Evolutionary conservation across 1,140 invertebrate genomes (phyloP), one percentile per base, ranked within the genome.

Genomic region (Cecropterus lyciades): DNA sequence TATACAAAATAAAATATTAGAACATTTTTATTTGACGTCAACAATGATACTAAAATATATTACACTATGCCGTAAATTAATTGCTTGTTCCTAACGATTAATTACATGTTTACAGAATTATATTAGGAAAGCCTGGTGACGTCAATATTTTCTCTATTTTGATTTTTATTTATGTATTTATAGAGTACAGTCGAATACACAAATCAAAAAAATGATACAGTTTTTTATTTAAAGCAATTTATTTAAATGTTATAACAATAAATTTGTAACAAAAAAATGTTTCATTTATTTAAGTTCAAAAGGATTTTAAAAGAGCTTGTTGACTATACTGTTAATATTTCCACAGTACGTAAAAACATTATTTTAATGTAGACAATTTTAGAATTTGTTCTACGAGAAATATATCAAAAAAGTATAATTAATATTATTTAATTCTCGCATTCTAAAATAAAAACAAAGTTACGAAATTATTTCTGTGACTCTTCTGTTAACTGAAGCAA

Each of bases 11-110:
- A 77, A 73, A 66, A 62, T 67, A 66, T 30, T 73, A 60, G 65
- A 69, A 67, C 73, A 79, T 79, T 80, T 80, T 77, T 65, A 42
- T 56, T 1, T 82, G 77, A 85, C 79, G 84, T 88, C 85, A 81
- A 72, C 83, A 73, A 72, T 75, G 60, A 67, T 55, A n/a, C 40
- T 52, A 24, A 76, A 78, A 85, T 75, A 73, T 83, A 82, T 82
- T 48, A 72, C 63, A 51, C 55, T 49, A 48, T 60, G 49, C 55
- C 24, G 56, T 46, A 67, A 78, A 86, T 82, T 84, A 84, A 88
- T 86, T 73, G 77, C 74, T 64, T 33, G 51, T 70, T 68, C 15
- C 42, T 16, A 16, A 80, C 72, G 73, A 85, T 85, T 86, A 73
- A 88, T 86, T 74, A 67, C 65, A 48, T 72, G 75, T 77, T 78